phyloP scores from a whole-genome alignment of 2,888 invertebrate species.

The Phalera bucephala region DNA sequence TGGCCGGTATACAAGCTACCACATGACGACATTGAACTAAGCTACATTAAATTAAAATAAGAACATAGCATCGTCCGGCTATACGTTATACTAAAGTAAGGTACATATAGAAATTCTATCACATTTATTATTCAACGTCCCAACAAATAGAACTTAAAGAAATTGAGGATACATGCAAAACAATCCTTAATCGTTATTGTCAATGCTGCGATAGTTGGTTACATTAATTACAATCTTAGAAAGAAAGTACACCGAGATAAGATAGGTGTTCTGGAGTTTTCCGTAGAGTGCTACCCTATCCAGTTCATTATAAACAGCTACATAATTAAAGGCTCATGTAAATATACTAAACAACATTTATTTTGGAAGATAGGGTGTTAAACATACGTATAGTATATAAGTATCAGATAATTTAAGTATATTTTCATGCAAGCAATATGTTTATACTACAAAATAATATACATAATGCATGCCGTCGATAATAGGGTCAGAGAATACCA shows the following conservation, averaged over 20 bases:
- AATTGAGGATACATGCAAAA: slow-evolving; percentile 61
- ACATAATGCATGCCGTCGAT: slow-evolving; percentile 67
- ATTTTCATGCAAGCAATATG: slow-evolving; percentile 76
- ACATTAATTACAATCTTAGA: slow-evolving; percentile 24
- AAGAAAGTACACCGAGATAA: slow-evolving; percentile 33
- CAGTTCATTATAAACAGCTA: slow-evolving; percentile 50
- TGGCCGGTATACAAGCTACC: slow-evolving; percentile 50
- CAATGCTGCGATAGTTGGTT: slow-evolving; percentile 18
- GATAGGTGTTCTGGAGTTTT: slow-evolving; percentile 36
- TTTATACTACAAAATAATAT: slow-evolving; percentile 61
- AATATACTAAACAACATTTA: slow-evolving; percentile 76
- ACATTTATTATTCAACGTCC: slow-evolving; percentile 31
- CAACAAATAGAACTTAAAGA: slow-evolving; percentile 37
- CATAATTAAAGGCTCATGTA: slow-evolving; percentile 48
- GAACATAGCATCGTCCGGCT: slow-evolving; percentile 23
- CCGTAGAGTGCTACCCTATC: slow-evolving; percentile 50
- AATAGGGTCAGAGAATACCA: slow-evolving; percentile 31
- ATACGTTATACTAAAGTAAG: slow-evolving; percentile 36
- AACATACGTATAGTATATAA: slow-evolving; percentile 51
- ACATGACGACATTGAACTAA: slow-evolving; percentile 73
- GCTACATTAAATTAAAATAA: slow-evolving; percentile 49
- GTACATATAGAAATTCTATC: slow-evolving; percentile 36
- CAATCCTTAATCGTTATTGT: slow-evolving; percentile 27
- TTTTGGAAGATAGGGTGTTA: slow-evolving; percentile 77
- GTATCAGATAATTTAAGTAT: slow-evolving; percentile 45